These are phyloP conservation scores for Cyprinus carpio DNA, from an alignment of 2,113 vertebrate genomes.

Conservation along the genomic window DNA sequence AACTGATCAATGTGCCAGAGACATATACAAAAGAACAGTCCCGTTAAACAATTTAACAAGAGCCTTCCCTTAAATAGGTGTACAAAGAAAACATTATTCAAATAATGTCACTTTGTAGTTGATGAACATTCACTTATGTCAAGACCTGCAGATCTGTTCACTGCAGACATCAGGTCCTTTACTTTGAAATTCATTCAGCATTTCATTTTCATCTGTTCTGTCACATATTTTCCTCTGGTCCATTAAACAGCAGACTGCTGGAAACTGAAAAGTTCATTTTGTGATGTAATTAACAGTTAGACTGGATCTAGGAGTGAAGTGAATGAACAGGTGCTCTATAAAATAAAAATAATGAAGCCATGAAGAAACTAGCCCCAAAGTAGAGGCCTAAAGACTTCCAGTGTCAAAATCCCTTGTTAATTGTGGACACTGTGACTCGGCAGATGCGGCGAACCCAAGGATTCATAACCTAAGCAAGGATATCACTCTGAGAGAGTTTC, in stretches of 20 bases:
- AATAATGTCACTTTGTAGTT: neutral
- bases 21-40: neutral
- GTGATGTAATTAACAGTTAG: neutral
- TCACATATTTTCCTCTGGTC: neutral
- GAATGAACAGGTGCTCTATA: neutral
- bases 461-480: conserved; percentile 25
- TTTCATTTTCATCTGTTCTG: neutral
- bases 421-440: conserved; percentile 20
- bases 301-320: neutral
- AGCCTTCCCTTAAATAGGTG: neutral
- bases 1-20: conserved; percentile 10
- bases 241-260: neutral
- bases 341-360: neutral
- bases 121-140: neutral
- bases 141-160: neutral
- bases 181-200: neutral
- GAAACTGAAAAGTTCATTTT: neutral
- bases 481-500: conserved; percentile 63
- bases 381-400: neutral
- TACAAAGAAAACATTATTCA: neutral
- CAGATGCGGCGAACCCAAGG: conserved; percentile 22
- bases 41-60: neutral
- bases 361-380: neutral
- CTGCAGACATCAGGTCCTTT: neutral
- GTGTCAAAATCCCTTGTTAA: neutral